Conservation (phyloP, 2,113 vertebrate species). For the Ciconia boyciana region DNA sequence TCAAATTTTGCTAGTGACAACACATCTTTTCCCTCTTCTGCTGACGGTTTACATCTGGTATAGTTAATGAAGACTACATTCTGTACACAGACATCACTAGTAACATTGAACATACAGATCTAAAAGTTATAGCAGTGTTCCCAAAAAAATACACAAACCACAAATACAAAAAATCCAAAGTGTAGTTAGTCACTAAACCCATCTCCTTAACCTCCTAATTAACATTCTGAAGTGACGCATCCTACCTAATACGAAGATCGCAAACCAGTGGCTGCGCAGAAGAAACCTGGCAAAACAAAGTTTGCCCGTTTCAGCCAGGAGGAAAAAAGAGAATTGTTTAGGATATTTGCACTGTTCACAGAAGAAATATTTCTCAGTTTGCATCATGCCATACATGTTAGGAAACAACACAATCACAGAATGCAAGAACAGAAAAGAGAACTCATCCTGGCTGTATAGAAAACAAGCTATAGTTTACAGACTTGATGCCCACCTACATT, state of each 20-base stretch:
- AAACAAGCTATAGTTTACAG: background rate
- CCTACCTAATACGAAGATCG: background rate
- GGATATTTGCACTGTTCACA: background rate
- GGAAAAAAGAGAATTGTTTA: background rate
- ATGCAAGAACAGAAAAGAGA: background rate
- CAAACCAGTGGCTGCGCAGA: background rate
- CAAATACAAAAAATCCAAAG: background rate
- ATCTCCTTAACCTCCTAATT: background rate
- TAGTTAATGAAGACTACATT: background rate
- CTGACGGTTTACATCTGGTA: background rate
- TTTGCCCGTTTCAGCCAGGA: background rate
- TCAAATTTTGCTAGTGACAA: background rate
- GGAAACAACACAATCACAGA: background rate
- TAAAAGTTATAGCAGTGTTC: background rate
- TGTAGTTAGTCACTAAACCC: background rate
- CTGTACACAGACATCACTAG: background rate
- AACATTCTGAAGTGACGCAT: background rate
- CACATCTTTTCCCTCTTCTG: background rate
- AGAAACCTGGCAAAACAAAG: background rate
- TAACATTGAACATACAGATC: background rate
- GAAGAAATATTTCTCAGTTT: background rate
- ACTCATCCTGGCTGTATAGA: background rate
- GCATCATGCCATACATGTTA: background rate
- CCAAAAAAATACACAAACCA: background rate
- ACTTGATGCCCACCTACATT: accelerated